These are phyloP conservation scores for Drosophila meridiana DNA, from an alignment of 2,888 invertebrate genomes.

Conservation along the genomic window DNA sequence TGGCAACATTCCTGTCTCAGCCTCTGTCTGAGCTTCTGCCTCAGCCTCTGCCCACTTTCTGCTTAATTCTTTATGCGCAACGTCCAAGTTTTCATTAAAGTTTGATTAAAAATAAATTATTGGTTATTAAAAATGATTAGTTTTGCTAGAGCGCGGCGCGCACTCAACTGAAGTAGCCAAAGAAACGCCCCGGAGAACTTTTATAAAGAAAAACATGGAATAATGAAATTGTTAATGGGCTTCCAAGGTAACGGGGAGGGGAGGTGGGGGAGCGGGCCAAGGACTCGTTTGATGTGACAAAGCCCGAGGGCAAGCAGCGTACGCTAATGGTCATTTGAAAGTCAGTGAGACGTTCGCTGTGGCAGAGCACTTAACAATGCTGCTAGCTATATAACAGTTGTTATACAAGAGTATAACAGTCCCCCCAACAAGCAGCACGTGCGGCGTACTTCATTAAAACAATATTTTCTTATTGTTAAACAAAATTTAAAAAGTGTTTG, in stretches of 20 bases:
- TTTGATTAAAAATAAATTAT: constrained; percentile 82
- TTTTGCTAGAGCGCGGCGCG: constrained; percentile 55
- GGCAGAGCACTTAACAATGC: constrained; percentile 11
- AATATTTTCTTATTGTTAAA: constrained; percentile 9
- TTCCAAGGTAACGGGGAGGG: not conserved
- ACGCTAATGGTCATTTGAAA: constrained; percentile 55
- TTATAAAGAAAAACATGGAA: constrained; percentile 52
- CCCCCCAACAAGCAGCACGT: not conserved
- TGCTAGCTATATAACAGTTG: constrained; percentile 25
- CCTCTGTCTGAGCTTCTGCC: not conserved
- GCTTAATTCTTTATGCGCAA: constrained; percentile 64
- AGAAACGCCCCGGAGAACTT: constrained; percentile 39
- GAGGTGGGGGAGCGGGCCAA: not conserved
- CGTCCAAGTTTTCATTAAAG: constrained; percentile 72
- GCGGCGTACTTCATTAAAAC: not conserved
- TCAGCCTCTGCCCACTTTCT: not conserved
- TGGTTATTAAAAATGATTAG: constrained; percentile 82
- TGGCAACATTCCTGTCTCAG: not conserved
- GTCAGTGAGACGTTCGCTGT: constrained; percentile 39
- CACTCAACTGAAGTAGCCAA: constrained; percentile 47
- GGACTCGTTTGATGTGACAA: constrained; percentile 57
- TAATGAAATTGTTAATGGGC: constrained; percentile 77
- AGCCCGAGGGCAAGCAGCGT: not conserved
- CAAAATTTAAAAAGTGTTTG: not conserved
- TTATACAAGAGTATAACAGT: constrained; percentile 4